These are phyloP conservation scores for Holacanthella duospinosa DNA, from an alignment of 2,888 invertebrate species.

Conservation along the genomic window DNA sequence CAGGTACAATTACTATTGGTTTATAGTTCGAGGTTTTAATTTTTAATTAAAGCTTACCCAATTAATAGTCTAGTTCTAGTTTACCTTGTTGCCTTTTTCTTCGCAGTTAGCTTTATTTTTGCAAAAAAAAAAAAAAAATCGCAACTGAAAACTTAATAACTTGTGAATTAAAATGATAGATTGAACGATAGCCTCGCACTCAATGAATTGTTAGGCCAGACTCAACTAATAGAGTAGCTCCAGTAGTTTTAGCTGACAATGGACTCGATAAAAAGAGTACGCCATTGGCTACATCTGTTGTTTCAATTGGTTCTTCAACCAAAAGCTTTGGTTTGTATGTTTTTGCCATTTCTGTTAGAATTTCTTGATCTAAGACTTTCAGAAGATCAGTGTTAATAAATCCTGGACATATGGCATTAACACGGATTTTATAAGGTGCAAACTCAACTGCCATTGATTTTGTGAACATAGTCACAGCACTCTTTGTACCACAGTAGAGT, in stretches of 20 bases:
- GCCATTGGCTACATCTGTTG: background rate
- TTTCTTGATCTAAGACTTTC: background rate
- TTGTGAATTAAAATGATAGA: too few species aligned
- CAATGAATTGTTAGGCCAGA: background rate
- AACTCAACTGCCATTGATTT: slow-evolving; percentile 3
- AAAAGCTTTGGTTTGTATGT: background rate
- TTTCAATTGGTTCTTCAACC: background rate
- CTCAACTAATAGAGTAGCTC: background rate
- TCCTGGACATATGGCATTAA: background rate
- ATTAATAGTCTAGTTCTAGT: too few species aligned
- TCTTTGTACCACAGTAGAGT: slow-evolving; percentile 1
- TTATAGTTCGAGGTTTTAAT: too few species aligned
- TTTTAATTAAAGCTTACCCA: too few species aligned
- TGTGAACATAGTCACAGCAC: background rate
- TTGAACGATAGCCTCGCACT: too few species aligned
- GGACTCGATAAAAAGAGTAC: background rate
- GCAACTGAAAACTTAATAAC: too few species aligned
- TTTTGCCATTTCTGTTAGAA: background rate
- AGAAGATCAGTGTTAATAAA: background rate
- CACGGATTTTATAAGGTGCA: background rate
- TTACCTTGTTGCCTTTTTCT: too few species aligned
- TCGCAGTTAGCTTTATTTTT: too few species aligned
- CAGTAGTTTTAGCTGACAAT: background rate
- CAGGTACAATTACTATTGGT: too few species aligned
- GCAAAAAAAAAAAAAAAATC: too few species aligned